Evolutionary conservation across 1,140 invertebrate species (phyloP), one percentile per base, ranked within the genome.

Genomic region (Drosophila trapezifrons): DNA sequence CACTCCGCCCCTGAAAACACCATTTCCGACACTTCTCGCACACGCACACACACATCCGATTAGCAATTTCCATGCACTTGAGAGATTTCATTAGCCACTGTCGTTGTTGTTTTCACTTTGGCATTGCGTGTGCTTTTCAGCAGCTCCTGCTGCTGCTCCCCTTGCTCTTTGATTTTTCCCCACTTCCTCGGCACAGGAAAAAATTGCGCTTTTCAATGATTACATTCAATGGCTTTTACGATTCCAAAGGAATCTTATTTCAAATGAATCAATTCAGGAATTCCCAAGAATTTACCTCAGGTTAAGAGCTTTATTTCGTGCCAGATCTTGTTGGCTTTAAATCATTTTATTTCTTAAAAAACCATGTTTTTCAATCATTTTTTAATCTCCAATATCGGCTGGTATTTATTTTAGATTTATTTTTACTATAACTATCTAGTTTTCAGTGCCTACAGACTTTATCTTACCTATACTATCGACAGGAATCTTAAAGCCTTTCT

Each of bases 11-110:
- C 37, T 15, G 25, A 2, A 27, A 45, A 46, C 29, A 27, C 35
- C 45, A 49, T 56, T 63, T 56, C 67, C 57, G 37, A 74, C 60
- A 46, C 76, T 40, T 40, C 8, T 58, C 54, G 25, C 37, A 25
- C 51, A 37, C 46, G 17, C 46, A 40, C 43, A 45, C 38, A 42
- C 63, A 54, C 82, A 85, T 85, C 82, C 83, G 82, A 85, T 85
- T 85, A 86, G 79, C 82, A 86, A 86, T 86, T 86, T 86, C 72
- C 79, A 83, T 83, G 84, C 83, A 86, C 83, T 86, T 76, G 66
- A 87, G 58, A 86, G 86, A 89, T 86, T 86, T 86, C 73, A 79
- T 78, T 75, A 76, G 51, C 65, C 51, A 63, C 57, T 80, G 64
- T 71, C 65, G 81, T 76, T 75, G 54, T 76, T 74, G 67, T 43